Evolutionary conservation across 2,888 invertebrate genomes (phyloP), one percentile per base, ranked within the genome.

Genomic region (Lithophane semibrunnea): DNA sequence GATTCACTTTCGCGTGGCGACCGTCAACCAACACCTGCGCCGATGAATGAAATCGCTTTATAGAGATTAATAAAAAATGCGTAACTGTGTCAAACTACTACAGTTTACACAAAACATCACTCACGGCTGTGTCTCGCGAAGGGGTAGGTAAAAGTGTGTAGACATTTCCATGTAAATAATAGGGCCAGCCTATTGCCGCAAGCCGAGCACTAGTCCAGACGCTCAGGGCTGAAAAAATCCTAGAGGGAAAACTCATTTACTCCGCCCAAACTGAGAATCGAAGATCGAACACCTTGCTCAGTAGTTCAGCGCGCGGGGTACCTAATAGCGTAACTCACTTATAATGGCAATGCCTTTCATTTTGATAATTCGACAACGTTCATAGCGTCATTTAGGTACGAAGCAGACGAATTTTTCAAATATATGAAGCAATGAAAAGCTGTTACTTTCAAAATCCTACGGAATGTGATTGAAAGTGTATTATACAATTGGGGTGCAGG

Each of bases 1-100:
- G 91, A 91, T 91, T 91, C 89, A 89, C 92, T 93, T 93, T 92
- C 93, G 90, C 89, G 85, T 77, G 83, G 87, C 60, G 74, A 65
- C 73, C 81, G 69, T 64, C 85, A 85, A 56, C 70, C 73, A 54
- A 65, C 85, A 87, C 78, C 86, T 88, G 83, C 73, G 72, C 60
- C 84, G 82, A 86, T 89, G 79, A 90, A 90, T 90, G 86, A 88
- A 90, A 88, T 85, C 68, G 82, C 63, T 88, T 86, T 79, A 86
- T 83, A 65, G 82, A 86, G 72, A 83, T 84, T 83, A 86, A 82
- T 86, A 85, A 44, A 58, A 37, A 65, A 13, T 47, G 24, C 16
- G 49, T 49, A n/a, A 73, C 13, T 70, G n/a, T 47, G 18, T 29
- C 18, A 49, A 37, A 75, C 3, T 49, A 3, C 4, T 13, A 49